A percentile compares a stretch with the other conserved stretches of the same genome.
phyloP scores from a whole-genome alignment of 2,113 vertebrate genomes.

The Taxidea taxus region DNA sequence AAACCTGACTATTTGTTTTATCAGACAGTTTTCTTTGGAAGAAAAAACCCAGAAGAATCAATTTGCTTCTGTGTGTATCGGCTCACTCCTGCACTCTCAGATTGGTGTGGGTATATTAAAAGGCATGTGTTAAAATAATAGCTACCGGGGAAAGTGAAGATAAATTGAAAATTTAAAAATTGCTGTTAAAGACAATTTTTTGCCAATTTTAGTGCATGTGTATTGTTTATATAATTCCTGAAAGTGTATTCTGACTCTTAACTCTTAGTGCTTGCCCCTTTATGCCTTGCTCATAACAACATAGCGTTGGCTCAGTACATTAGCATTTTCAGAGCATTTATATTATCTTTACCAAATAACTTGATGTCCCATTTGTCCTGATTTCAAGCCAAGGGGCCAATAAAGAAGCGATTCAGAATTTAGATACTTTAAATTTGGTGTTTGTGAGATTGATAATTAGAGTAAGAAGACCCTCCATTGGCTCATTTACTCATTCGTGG shows the following conservation, averaged over 20 bases:
- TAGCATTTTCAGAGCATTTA: not conserved
- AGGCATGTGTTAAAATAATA: not conserved
- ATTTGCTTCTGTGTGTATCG: not conserved
- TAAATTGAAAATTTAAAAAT: not conserved
- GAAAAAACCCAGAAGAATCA: not conserved
- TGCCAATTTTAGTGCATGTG: not conserved
- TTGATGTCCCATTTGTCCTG: not conserved
- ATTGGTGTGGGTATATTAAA: not conserved
- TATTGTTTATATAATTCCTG: not conserved
- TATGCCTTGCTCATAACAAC: not conserved
- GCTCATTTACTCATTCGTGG: not conserved
- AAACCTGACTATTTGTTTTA: conserved; percentile 14
- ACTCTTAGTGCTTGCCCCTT: not conserved
- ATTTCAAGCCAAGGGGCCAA: not conserved
- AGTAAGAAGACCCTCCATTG: not conserved
- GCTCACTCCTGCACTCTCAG: not conserved
- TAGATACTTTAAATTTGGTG: not conserved
- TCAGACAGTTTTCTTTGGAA: not conserved
- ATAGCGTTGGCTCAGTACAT: not conserved
- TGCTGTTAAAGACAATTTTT: not conserved
- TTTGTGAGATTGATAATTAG: not conserved
- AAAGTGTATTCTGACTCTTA: not conserved
- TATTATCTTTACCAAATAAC: not conserved
- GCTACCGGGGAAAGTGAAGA: not conserved
- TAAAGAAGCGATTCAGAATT: not conserved